Base-by-base conservation (phyloP, 2,888 invertebrate species). In the Zootermopsis nevadensis region DNA sequence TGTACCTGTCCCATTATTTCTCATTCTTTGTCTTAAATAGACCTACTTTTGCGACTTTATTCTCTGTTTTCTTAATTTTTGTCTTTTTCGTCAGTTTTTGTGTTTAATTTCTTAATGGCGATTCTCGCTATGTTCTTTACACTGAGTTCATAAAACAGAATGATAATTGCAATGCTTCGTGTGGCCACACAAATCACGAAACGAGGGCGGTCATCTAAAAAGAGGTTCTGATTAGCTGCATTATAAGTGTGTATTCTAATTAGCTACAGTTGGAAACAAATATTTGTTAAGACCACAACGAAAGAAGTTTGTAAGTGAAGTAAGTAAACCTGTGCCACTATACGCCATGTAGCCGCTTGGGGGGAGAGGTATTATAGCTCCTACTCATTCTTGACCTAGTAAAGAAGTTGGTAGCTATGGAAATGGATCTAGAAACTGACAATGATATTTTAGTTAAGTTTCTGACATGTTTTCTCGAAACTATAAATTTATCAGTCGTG, bases 161-260 rank as follows among this genome's bases (percentile, higher is more conserved):
- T 33, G 69, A 1, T 12, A 27, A 66, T n/a, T n/a, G n/a, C n/a
- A n/a, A 24, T 69, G 22, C 2, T 15, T 74, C 74, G 38, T 42
- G 38, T n/a, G 74, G 74, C n/a, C 74, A 38, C 74, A n/a, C 3
- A 1, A 27, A 27, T 60, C n/a, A 60, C 15, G 6, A 24, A 38
- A 42, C n/a, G 38, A n/a, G n/a, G n/a, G n/a, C n/a, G 33, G 19
- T 69, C 30, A 1, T 19, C 2, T 10, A 10, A 69, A 69, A 69
- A 33, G 35, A 38, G 22, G 24, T 74, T 24, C 74, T 74, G 42
- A 74, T 74, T 74, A 42, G 74, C 74, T 74, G 42, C 33, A 74
- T 24, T 69, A 38, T 33, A 74, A 74, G 1, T 24, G 33, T 42
- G 2, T 74, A 69, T 74, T 19, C 3, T 69, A 33, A 19, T 33